Conservation (phyloP, 2,888 invertebrate species). For the Pterobdella sp. region DNA sequence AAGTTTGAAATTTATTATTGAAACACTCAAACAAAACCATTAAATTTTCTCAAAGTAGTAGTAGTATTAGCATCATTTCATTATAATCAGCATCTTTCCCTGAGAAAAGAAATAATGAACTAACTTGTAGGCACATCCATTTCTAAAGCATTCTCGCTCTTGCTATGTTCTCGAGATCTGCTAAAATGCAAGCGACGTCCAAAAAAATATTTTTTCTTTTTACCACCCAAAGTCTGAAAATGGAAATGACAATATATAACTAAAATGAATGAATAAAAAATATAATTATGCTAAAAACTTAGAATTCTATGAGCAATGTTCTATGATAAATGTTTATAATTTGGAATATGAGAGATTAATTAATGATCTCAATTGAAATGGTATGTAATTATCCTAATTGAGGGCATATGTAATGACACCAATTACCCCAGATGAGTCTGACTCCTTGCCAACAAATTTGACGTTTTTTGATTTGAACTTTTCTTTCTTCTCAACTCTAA, state of each 20-base stretch:
- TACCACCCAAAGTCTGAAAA: conserved; percentile 41
- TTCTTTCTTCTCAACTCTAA: conserved; percentile 79
- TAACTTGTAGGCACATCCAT: conserved; percentile 58
- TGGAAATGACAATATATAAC: neutral
- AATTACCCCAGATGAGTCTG: conserved; percentile 34
- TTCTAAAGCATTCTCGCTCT: conserved; percentile 85
- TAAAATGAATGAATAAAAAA: too few relatives aligned
- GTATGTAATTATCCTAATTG: too few relatives aligned
- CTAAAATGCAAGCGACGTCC: conserved; percentile 97
- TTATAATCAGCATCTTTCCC: too few relatives aligned
- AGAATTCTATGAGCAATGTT: neutral
- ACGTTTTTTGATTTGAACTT: conserved; percentile 90
- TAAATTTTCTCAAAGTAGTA: too few relatives aligned
- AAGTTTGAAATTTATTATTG: too few relatives aligned
- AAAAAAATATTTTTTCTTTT: conserved; percentile 94
- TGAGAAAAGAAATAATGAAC: too few relatives aligned
- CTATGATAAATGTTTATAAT: neutral
- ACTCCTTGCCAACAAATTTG: conserved; percentile 64
- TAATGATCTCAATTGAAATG: neutral
- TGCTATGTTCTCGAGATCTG: conserved; percentile 98
- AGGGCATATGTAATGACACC: too few relatives aligned
- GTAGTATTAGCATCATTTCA: too few relatives aligned
- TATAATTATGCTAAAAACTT: too few relatives aligned
- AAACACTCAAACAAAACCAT: too few relatives aligned
- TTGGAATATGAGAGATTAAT: neutral